Percentiles rank a stretch among this genome's conserved stretches.
These are phyloP conservation scores for Rhizomys pruinosus DNA, from an alignment of 2,113 vertebrate species.

Conservation along the genomic window DNA sequence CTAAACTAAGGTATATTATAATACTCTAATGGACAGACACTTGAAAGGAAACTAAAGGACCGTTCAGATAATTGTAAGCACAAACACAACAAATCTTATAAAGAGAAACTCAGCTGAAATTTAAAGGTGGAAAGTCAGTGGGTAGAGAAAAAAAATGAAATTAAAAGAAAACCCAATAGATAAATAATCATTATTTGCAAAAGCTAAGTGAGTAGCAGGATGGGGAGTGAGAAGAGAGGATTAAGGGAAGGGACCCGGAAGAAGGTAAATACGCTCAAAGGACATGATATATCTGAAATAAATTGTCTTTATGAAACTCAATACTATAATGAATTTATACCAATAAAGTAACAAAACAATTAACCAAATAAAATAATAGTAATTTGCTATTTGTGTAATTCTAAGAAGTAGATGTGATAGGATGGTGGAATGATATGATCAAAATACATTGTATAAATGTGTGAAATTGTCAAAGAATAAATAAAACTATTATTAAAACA, in stretches of 20 bases:
- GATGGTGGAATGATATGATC: neutral
- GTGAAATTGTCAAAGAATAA: neutral
- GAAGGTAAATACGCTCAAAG: no score
- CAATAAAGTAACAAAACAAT: neutral
- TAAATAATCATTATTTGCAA: neutral
- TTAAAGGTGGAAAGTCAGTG: constrained; percentile 7
- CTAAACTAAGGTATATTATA: constrained; percentile 43
- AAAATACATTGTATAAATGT: neutral
- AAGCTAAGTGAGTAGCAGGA: neutral
- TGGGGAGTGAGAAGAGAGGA: neutral
- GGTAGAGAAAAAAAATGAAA: neutral
- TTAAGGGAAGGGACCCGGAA: no score
- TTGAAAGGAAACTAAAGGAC: constrained; percentile 24
- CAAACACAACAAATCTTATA: neutral
- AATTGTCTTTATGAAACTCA: neutral
- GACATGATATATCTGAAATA: neutral
- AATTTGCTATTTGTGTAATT: neutral
- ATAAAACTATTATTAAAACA: neutral
- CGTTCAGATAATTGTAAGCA: neutral
- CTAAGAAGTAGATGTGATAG: neutral
- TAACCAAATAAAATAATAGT: neutral
- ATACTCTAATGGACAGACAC: neutral
- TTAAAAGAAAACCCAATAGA: neutral
- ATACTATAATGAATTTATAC: neutral
- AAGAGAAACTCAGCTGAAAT: neutral